Evolutionary conservation across 2,113 vertebrate species (phyloP).

Genomic region (Heterochromis multidens): DNA sequence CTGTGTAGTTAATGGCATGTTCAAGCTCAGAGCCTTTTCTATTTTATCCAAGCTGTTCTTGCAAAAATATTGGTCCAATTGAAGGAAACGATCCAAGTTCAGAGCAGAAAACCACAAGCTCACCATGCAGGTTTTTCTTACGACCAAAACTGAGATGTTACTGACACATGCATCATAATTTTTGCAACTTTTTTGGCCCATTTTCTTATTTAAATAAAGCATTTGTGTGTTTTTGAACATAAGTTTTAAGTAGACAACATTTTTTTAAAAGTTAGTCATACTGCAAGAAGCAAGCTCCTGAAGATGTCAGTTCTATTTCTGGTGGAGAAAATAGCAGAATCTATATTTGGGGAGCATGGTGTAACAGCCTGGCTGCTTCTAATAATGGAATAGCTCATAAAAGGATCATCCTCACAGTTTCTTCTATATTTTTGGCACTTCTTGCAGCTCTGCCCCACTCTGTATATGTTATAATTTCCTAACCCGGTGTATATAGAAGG

Average conservation of each 20-base stretch:
- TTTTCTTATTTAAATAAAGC: neutral
- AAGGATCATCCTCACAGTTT: constrained; percentile 31
- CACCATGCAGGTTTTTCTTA: constrained; percentile 17
- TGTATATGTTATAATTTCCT: neutral
- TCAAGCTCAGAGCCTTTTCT: constrained; percentile 12
- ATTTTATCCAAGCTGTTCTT: neutral
- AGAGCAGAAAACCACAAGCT: constrained; percentile 6
- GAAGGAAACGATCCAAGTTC: neutral
- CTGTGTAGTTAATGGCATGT: constrained; percentile 32
- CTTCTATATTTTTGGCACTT: constrained; percentile 28
- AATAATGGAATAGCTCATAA: constrained; percentile 44
- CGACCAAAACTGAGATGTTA: constrained; percentile 3
- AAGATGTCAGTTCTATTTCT: neutral
- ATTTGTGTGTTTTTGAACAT: neutral
- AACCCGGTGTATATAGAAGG: neutral
- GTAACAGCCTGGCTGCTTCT: constrained; percentile 33
- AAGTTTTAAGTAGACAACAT: neutral
- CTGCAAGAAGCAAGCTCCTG: constrained; percentile 9
- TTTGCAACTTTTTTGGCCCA: neutral
- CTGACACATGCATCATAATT: constrained; percentile 20
- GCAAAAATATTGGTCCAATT: neutral
- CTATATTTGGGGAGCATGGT: neutral
- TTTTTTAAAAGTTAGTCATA: neutral
- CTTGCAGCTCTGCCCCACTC: neutral
- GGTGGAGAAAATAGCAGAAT: constrained; percentile 2